Evolutionary conservation across 2,797 vertebrate genomes (phyloP).

Genomic region (Octomys mimax): DNA sequence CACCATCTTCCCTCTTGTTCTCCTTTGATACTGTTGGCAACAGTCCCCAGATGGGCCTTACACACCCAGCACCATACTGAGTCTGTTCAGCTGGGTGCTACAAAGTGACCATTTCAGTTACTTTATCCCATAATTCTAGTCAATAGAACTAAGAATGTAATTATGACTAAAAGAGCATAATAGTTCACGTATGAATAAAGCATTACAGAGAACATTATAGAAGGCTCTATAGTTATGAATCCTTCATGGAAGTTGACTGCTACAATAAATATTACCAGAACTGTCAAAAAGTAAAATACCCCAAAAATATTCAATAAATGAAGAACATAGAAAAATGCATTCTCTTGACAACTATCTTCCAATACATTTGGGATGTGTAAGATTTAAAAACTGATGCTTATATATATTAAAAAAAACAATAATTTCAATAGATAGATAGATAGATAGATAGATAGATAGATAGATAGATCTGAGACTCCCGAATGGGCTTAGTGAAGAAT

Average conservation of each 20-base stretch:
- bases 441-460: not conserved
- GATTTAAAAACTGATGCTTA: not conserved
- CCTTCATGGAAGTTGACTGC: not conserved
- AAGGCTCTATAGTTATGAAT: not conserved
- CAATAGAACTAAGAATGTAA: not conserved
- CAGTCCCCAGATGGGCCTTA: no score
- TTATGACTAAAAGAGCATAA: not conserved
- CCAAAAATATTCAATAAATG: not conserved
- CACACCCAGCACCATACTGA: no score
- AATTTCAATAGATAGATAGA: not conserved
- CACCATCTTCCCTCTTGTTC: no score
- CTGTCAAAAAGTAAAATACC: not conserved
- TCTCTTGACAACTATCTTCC: not conserved
- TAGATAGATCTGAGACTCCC: not conserved
- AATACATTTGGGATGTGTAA: not conserved
- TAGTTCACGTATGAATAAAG: not conserved
- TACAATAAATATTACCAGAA: not conserved
- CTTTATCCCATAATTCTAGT: not conserved
- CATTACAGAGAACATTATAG: not conserved
- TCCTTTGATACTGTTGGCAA: no score
- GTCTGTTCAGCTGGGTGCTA: no score
- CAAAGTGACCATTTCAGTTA: no score
- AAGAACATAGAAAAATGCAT: not conserved
- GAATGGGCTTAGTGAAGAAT: not conserved
- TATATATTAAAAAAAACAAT: not conserved